These are phyloP conservation scores for Enteromius argenteus DNA, from an alignment of 2,797 vertebrate species.

Conservation along the genomic window DNA sequence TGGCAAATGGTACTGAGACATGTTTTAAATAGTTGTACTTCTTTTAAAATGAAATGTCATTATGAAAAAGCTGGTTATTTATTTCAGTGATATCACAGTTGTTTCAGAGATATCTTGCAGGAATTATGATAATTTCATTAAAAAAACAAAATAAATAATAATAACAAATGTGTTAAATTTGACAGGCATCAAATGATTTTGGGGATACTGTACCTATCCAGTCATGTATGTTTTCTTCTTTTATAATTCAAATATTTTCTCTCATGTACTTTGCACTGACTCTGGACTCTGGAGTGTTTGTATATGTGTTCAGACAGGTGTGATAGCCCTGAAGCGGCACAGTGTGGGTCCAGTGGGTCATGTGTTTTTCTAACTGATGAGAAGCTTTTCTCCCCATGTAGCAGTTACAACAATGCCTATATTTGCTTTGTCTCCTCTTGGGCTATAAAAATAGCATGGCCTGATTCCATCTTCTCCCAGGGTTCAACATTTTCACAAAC, in stretches of 20 bases:
- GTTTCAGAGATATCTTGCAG: background rate
- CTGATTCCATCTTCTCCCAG: constrained; percentile 39
- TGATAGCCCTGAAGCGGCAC: background rate
- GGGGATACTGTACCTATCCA: background rate
- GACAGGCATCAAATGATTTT: background rate
- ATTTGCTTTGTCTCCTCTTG: constrained; percentile 8
- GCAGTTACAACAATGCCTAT: background rate
- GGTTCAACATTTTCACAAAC: background rate
- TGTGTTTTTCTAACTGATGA: constrained; percentile 30
- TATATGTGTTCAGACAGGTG: constrained; percentile 18
- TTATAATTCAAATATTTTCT: background rate
- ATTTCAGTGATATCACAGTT: background rate
- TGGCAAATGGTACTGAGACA: background rate
- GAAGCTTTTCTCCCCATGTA: constrained; percentile 15
- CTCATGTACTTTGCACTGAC: background rate
- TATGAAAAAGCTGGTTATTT: background rate
- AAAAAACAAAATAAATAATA: background rate
- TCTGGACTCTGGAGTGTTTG: background rate
- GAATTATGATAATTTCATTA: too few species aligned
- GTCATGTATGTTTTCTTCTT: background rate
- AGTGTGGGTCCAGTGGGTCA: constrained; percentile 6
- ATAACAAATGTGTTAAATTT: background rate
- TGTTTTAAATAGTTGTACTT: background rate
- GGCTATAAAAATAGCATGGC: constrained; percentile 34
- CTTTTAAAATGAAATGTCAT: background rate